Evolutionary conservation across 2,888 invertebrate genomes (phyloP).

Genomic region (Pantelozetes paolii): DNA sequence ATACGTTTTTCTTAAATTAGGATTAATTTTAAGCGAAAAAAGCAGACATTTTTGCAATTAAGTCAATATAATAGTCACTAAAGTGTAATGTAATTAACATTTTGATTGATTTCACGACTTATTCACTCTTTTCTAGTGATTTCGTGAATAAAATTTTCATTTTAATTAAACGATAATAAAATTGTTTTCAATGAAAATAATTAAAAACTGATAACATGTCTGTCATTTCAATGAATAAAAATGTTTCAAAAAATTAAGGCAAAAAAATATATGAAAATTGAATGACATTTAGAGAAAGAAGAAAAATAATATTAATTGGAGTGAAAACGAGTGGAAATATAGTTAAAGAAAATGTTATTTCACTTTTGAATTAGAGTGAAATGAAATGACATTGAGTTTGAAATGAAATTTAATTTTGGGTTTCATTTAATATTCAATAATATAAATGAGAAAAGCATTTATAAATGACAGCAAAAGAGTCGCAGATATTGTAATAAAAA

Average conservation of each 20-base stretch:
- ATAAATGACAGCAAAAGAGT: too few species aligned
- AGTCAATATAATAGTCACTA: neutral
- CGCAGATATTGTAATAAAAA: too few species aligned
- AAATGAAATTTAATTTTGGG: slow-evolving; percentile 19
- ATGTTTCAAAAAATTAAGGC: neutral
- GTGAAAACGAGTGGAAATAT: slow-evolving; percentile 8
- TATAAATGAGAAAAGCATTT: neutral
- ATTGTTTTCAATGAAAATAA: slow-evolving; percentile 17
- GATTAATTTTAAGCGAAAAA: neutral
- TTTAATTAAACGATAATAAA: slow-evolving; percentile 23
- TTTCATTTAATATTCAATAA: neutral
- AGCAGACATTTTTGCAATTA: slow-evolving; percentile 20
- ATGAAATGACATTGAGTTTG: slow-evolving; percentile 25
- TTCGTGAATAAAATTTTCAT: neutral
- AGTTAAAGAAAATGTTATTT: neutral
- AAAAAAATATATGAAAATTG: neutral
- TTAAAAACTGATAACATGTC: slow-evolving; percentile 26
- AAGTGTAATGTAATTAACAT: slow-evolving; percentile 10
- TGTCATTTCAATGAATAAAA: neutral
- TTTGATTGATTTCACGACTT: slow-evolving; percentile 16
- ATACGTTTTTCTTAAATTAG: slow-evolving; percentile 1
- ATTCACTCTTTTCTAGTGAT: neutral
- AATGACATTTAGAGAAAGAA: neutral
- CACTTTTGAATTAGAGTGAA: neutral
- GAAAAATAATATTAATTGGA: neutral